These are phyloP conservation scores for Noturus placidus DNA, from an alignment of 2,113 vertebrate species.

Conservation along the genomic window DNA sequence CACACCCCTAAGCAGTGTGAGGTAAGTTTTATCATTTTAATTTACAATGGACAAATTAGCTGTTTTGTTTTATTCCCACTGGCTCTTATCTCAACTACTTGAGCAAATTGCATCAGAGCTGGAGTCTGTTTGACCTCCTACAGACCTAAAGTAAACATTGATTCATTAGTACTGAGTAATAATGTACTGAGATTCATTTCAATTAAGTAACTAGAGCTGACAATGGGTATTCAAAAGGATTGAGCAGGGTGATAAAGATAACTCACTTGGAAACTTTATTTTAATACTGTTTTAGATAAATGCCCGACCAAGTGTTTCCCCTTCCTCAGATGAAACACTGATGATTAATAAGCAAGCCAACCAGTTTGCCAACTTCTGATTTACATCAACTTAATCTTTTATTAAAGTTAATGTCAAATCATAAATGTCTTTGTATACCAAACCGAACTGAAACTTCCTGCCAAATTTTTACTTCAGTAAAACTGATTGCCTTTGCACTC, in stretches of 20 bases:
- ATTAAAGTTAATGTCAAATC: background rate
- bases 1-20: background rate
- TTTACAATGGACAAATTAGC: background rate
- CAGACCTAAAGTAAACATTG: background rate
- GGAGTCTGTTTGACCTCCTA: background rate
- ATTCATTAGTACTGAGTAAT: background rate
- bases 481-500: background rate
- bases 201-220: background rate
- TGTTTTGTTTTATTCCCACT: background rate
- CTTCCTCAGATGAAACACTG: no score
- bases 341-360: no score
- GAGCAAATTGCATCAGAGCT: background rate
- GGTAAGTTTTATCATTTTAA: background rate
- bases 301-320: no score
- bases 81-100: no score
- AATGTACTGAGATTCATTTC: background rate
- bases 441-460: background rate
- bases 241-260: background rate
- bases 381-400: background rate
- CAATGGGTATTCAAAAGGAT: background rate
- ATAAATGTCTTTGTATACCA: background rate
- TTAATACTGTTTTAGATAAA: background rate
- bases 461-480: no score
- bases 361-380: no score
- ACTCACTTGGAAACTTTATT: background rate